These are phyloP conservation scores for Glyptemys insculpta DNA, from an alignment of 2,797 vertebrate genomes.

Conservation along the genomic window DNA sequence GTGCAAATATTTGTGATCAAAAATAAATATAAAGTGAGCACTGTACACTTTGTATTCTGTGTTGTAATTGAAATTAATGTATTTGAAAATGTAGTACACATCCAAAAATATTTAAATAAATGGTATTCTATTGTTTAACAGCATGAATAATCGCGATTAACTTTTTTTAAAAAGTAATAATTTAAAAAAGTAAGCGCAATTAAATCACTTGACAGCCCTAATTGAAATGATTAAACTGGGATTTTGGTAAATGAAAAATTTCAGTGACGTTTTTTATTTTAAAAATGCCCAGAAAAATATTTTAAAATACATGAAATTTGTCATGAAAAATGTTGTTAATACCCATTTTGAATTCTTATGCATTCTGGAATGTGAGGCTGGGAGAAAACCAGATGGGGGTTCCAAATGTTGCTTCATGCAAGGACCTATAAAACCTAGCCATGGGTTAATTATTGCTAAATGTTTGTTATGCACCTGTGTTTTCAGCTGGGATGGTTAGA, in stretches of 20 bases:
- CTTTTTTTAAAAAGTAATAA: too few relatives aligned
- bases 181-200: too few relatives aligned
- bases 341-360: neutral
- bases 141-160: too few relatives aligned
- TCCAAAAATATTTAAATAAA: too few relatives aligned
- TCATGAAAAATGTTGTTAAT: neutral
- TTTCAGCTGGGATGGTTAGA: slow-evolving; percentile 57
- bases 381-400: neutral
- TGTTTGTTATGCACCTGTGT: neutral
- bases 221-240: neutral
- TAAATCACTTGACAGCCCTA: too few relatives aligned
- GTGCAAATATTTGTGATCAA: too few relatives aligned
- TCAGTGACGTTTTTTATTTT: neutral
- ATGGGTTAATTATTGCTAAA: slow-evolving; percentile 44
- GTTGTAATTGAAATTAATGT: too few relatives aligned
- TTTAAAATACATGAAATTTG: accelerated
- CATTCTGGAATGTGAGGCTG: neutral
- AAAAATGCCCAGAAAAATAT: neutral
- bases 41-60: too few relatives aligned
- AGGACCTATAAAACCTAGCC: slow-evolving; percentile 31
- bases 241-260: neutral
- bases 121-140: too few relatives aligned
- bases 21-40: too few relatives aligned
- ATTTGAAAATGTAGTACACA: too few relatives aligned
- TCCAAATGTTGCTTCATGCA: slow-evolving; percentile 44